Percentiles rank a stretch among this genome's conserved stretches.
Evolutionary conservation across 92 coral and sea anemone species (phyloP).

Genomic region (Porites divaricata): DNA sequence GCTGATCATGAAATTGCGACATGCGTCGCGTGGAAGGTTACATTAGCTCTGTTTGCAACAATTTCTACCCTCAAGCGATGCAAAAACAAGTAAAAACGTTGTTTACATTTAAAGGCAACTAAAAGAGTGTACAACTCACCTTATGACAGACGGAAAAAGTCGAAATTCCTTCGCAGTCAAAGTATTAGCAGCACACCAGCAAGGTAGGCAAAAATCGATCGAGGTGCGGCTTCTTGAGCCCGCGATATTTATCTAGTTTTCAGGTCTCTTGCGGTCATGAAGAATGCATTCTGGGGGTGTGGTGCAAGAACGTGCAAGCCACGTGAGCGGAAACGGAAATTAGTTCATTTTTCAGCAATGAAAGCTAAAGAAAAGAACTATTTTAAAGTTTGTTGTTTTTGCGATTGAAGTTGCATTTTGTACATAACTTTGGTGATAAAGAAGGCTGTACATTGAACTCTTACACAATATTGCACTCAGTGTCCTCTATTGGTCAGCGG

Average conservation of each 20-base stretch:
- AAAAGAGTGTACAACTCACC: conserved; percentile 20
- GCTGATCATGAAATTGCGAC: conserved; percentile 46
- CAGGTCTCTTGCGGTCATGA: conserved; percentile 24
- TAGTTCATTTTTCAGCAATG: background rate
- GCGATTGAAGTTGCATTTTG: background rate
- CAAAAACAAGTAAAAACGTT: background rate
- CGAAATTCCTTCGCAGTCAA: conserved; percentile 57
- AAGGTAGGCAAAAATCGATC: conserved; percentile 26
- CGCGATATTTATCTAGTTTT: conserved; percentile 13
- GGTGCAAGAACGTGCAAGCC: background rate
- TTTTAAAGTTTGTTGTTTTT: background rate
- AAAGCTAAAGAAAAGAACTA: background rate
- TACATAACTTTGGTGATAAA: background rate
- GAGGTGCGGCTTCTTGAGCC: conserved; percentile 59
- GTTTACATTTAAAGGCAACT: background rate
- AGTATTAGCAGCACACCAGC: conserved; percentile 22
- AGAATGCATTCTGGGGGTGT: conserved; percentile 6
- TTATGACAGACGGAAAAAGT: background rate
- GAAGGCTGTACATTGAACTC: too few species aligned
- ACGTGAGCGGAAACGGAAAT: conserved; percentile 34
- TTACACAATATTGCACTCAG: too few species aligned
- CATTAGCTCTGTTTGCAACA: conserved; percentile 10
- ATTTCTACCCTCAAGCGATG: background rate
- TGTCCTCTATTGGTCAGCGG: too few species aligned
- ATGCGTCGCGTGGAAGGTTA: conserved; percentile 28